Conservation (phyloP, 2,797 vertebrate genomes). For the Lagorchestes hirsutus region DNA sequence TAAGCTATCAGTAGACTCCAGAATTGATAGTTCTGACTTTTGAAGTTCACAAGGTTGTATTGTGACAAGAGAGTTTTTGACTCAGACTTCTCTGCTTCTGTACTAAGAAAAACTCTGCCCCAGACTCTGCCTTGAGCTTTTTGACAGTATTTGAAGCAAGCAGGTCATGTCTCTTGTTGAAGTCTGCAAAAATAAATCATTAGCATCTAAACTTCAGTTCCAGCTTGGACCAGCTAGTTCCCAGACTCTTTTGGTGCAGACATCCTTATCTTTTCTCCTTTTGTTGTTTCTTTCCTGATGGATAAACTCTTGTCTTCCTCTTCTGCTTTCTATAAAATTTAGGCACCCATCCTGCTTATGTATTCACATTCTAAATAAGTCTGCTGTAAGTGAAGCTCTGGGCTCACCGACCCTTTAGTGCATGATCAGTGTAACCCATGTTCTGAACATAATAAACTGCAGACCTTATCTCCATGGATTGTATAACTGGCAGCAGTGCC, state of each 20-base stretch:
- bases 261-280: background rate
- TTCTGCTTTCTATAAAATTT: background rate
- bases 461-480: background rate
- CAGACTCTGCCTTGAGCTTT: background rate
- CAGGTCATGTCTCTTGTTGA: background rate
- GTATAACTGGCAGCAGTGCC: background rate
- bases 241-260: background rate
- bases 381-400: background rate
- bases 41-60: background rate
- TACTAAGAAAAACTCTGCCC: background rate
- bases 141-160: background rate
- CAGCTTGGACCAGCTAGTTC: background rate
- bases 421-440: background rate
- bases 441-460: background rate
- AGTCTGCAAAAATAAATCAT: background rate
- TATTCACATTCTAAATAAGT: background rate
- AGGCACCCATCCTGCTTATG: background rate
- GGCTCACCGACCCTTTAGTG: background rate
- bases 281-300: background rate
- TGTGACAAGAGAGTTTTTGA: background rate
- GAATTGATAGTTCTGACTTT: background rate
- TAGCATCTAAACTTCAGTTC: background rate
- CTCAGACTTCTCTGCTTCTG: background rate
- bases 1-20: slow-evolving; percentile 66
- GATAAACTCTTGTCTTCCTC: background rate